Conservation (phyloP, 2,888 invertebrate genomes). For the Drosophila mayaguana region DNA sequence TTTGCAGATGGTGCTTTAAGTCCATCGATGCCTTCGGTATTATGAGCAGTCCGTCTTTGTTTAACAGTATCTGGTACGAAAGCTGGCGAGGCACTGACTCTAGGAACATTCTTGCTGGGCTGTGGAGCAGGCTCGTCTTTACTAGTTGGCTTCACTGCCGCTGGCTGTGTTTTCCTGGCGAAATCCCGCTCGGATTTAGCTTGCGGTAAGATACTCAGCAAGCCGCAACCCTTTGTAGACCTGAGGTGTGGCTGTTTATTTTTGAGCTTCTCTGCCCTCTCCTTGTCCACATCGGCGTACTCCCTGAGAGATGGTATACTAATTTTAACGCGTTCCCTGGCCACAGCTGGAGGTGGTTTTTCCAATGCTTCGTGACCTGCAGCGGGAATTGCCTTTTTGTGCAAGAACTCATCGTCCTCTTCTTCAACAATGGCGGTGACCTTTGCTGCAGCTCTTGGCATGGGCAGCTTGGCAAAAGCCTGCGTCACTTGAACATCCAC, state of each 20-base stretch:
- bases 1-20: constrained; percentile 12
- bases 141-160: not conserved
- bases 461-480: constrained; percentile 81
- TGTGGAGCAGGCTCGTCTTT: not conserved
- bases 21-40: constrained; percentile 81
- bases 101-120: not conserved
- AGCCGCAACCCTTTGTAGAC: constrained; percentile 83
- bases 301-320: constrained; percentile 89
- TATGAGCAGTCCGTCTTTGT: constrained; percentile 81
- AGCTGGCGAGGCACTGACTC: constrained; percentile 30
- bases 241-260: constrained; percentile 28
- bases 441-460: constrained; percentile 59
- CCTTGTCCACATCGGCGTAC: constrained; percentile 81
- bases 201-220: constrained; percentile 89
- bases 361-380: constrained; percentile 49
- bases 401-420: constrained; percentile 88
- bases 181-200: constrained; percentile 86
- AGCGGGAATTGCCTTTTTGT: constrained; percentile 86
- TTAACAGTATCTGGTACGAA: constrained; percentile 85
- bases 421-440: constrained; percentile 82
- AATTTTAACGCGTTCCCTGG: constrained; percentile 87
- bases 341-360: constrained; percentile 74
- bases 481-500: constrained; percentile 49
- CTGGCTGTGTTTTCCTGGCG: constrained; percentile 43
- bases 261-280: constrained; percentile 63